Evolutionary conservation across 2,113 vertebrate species (phyloP).

Genomic region (Megaleporinus macrocephalus): DNA sequence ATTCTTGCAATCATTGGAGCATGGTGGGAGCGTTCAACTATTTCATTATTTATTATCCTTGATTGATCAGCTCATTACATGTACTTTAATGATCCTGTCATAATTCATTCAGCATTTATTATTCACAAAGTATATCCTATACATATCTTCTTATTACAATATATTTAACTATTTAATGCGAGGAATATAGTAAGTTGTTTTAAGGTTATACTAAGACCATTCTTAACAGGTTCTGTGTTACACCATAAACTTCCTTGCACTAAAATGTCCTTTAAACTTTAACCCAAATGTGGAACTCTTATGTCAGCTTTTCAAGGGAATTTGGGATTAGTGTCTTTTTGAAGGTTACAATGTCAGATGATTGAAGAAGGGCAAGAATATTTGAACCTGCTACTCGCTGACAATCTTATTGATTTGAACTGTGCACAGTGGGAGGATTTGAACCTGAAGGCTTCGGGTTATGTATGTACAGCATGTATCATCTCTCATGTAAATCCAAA

Average conservation of each 20-base stretch:
- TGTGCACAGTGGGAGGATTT: constrained; percentile 29
- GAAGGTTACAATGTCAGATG: constrained; percentile 33
- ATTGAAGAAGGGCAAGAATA: constrained; percentile 24
- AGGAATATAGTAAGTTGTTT: no score
- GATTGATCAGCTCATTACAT: no score
- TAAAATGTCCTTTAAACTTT: background rate
- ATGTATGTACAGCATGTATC: background rate
- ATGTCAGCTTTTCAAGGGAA: constrained; percentile 16
- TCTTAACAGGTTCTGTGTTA: background rate
- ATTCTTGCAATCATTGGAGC: no score
- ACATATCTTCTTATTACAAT: no score
- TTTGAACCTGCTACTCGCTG: constrained; percentile 11
- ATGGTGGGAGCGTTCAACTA: no score
- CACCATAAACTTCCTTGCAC: background rate
- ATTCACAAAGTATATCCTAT: no score
- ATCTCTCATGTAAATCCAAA: background rate
- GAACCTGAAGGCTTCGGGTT: constrained; percentile 21
- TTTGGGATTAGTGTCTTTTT: constrained; percentile 41
- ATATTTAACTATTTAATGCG: no score
- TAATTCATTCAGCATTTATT: no score
- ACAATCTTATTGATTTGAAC: constrained; percentile 23
- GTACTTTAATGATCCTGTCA: no score
- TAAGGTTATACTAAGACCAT: no score
- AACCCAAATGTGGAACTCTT: background rate
- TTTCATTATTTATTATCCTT: no score